A percentile compares a stretch with the other conserved stretches of the same genome.
These are phyloP conservation scores for Tupiocoris notatus DNA, from an alignment of 2,888 invertebrate genomes.

Conservation along the genomic window DNA sequence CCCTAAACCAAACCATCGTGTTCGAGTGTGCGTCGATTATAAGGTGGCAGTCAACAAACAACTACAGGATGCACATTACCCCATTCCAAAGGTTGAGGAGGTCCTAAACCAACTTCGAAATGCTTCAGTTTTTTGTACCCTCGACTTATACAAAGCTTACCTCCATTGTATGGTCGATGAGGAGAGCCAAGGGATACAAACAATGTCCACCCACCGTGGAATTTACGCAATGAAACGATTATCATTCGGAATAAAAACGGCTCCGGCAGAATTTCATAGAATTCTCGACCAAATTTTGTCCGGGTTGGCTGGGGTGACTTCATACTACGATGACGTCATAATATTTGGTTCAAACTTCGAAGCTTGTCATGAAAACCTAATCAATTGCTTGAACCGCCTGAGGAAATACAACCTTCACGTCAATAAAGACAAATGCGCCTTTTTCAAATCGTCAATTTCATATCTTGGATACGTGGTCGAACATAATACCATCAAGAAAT, in stretches of 20 bases:
- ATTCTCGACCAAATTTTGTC: constrained; percentile 47
- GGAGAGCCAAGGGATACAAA: constrained; percentile 47
- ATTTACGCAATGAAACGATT: constrained; percentile 48
- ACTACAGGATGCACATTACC: constrained; percentile 47
- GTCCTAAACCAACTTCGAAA: constrained; percentile 4
- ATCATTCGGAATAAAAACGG: constrained; percentile 49
- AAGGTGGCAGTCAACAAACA: constrained; percentile 49
- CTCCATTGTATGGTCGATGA: constrained; percentile 44
- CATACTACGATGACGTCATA: constrained; percentile 48
- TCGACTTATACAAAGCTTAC: constrained; percentile 47
- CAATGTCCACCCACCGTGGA: constrained; percentile 49
- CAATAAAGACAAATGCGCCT: constrained; percentile 24
- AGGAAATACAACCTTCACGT: constrained; percentile 12
- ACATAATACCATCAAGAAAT: constrained; percentile 17
- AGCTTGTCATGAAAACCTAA: constrained; percentile 24
- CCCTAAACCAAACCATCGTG: not conserved
- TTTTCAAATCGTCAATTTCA: constrained; percentile 4
- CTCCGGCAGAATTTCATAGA: constrained; percentile 49
- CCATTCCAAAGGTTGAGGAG: no score
- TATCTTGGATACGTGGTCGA: constrained; percentile 14
- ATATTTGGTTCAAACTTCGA: constrained; percentile 44
- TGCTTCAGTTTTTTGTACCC: not conserved
- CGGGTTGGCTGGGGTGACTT: constrained; percentile 43
- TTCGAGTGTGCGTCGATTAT: constrained; percentile 47
- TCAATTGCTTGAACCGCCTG: not conserved